phyloP scores from a whole-genome alignment of 2,113 vertebrate genomes.

The Sebastes fasciatus region DNA sequence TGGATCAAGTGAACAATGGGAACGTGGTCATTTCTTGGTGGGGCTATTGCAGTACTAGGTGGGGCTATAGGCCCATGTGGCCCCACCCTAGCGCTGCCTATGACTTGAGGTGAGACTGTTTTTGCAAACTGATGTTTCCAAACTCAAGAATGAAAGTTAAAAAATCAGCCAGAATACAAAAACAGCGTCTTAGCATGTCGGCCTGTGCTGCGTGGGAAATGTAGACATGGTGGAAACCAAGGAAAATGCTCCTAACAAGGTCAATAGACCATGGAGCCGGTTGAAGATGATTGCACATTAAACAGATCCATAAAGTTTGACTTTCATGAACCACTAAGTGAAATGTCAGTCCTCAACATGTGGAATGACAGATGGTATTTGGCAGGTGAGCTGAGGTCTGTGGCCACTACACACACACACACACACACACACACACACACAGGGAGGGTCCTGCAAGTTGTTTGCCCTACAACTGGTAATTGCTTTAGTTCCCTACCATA shows the following conservation, averaged over 20 bases:
- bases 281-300: neutral
- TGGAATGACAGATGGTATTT: constrained; percentile 44
- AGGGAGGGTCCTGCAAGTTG: constrained; percentile 41
- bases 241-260: constrained; percentile 1
- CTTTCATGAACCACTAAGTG: constrained; percentile 19
- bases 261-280: neutral
- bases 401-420: constrained; percentile 5
- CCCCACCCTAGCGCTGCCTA: neutral
- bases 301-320: constrained; percentile 25
- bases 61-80: neutral
- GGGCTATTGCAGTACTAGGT: too few species aligned
- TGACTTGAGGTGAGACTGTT: neutral
- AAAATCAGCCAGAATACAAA: neutral
- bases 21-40: neutral
- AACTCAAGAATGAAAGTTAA: constrained; percentile 5
- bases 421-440: constrained; percentile 11
- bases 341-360: constrained; percentile 12
- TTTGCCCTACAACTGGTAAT: constrained; percentile 67
- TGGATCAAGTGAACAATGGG: neutral
- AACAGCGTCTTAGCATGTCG: neutral
- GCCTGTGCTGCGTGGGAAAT: neutral
- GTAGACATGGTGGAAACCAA: neutral
- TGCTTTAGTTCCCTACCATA: constrained; percentile 72
- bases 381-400: constrained; percentile 42
- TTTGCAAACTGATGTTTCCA: neutral